Percentiles rank a stretch among this genome's conserved stretches.
These are phyloP conservation scores for Orgyia antiqua DNA, from an alignment of 2,888 invertebrate genomes.

Conservation along the genomic window DNA sequence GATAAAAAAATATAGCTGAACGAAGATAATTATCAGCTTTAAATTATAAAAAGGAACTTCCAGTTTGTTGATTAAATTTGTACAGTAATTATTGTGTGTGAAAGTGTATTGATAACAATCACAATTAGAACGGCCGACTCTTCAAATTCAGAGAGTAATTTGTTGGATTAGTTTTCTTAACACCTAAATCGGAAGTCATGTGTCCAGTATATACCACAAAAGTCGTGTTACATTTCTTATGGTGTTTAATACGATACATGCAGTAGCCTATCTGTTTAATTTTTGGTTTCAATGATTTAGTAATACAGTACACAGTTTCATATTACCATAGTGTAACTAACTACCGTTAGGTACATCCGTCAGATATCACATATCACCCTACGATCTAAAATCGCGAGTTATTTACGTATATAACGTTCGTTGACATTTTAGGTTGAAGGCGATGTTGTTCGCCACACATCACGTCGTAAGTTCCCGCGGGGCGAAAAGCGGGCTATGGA, in stretches of 20 bases:
- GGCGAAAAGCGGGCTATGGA: too few relatives aligned
- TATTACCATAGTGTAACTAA: neutral
- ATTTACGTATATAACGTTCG: neutral
- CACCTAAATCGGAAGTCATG: neutral
- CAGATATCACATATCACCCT: too few relatives aligned
- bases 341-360: neutral
- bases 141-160: neutral
- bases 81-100: too few relatives aligned
- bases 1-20: too few relatives aligned
- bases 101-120: too few relatives aligned
- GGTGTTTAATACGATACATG: neutral
- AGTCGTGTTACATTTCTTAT: neutral
- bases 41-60: too few relatives aligned
- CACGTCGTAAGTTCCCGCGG: too few relatives aligned
- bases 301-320: neutral
- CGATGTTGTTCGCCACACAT: too few relatives aligned
- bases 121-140: too few relatives aligned
- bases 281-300: neutral
- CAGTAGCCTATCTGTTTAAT: neutral
- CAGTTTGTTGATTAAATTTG: too few relatives aligned
- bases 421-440: neutral
- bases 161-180: neutral
- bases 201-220: neutral
- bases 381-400: too few relatives aligned
- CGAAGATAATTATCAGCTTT: too few relatives aligned